A percentile compares a stretch with the other conserved stretches of the same genome.
These are phyloP conservation scores for Nephrotoma guestfalica DNA, from an alignment of 2,888 invertebrate genomes.

Conservation along the genomic window DNA sequence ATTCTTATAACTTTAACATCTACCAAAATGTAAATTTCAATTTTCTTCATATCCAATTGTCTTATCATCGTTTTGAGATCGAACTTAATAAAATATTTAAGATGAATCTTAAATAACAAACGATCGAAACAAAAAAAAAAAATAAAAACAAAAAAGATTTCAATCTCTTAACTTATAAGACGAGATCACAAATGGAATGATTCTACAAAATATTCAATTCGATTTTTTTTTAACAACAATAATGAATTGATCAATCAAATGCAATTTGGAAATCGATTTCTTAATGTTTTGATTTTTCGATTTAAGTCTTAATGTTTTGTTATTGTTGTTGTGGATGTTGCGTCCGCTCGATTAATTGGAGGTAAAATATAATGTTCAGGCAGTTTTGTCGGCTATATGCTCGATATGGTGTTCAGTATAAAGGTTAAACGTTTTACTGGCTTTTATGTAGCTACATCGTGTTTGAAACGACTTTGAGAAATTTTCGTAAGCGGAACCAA, in stretches of 20 bases:
- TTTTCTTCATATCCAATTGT: not conserved
- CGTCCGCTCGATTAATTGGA: not conserved
- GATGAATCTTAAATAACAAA: not conserved
- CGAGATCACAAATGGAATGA: not conserved
- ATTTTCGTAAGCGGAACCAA: no score
- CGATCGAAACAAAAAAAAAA: not conserved
- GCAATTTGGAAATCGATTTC: not conserved
- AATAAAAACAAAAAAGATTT: not conserved
- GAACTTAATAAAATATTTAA: not conserved
- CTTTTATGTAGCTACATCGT: not conserved
- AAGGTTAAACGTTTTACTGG: not conserved
- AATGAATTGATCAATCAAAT: not conserved
- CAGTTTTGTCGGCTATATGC: not conserved
- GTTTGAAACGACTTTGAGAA: not conserved
- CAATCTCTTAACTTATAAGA: not conserved
- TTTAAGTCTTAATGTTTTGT: not conserved
- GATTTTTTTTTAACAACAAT: not conserved
- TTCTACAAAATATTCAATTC: not conserved
- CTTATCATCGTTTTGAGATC: not conserved
- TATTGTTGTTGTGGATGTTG: not conserved
- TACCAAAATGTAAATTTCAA: not conserved
- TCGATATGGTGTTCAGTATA: not conserved
- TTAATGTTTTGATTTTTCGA: not conserved
- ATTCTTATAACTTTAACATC: not conserved
- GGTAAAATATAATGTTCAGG: not conserved